Conservation (phyloP, 64 coral and sea anemone genomes). For the Montipora efflorescens region DNA sequence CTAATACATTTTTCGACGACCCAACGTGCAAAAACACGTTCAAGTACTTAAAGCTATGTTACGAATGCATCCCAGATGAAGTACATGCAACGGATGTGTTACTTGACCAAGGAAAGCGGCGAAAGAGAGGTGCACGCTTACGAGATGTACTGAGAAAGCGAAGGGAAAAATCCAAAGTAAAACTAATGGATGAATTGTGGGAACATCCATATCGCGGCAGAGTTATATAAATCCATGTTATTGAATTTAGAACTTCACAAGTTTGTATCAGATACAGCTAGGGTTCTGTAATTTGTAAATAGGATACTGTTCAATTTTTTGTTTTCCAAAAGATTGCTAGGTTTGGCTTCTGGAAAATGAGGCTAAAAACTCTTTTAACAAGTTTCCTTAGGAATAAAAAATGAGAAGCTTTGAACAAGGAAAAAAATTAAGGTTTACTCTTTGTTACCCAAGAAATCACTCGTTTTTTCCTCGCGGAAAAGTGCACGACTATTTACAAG, state of each 20-base stretch:
- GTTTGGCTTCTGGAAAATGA: background rate
- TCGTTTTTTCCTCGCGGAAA: background rate
- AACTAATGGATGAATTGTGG: slow-evolving; percentile 84
- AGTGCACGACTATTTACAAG: no score
- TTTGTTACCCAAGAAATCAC: background rate
- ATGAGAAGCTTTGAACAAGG: background rate
- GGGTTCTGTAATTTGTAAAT: slow-evolving; percentile 24
- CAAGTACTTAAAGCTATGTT: slow-evolving; percentile 96
- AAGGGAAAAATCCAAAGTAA: slow-evolving; percentile 80
- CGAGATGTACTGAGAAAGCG: slow-evolving; percentile 80
- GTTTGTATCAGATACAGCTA: background rate
- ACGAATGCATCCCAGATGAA: slow-evolving; percentile 93
- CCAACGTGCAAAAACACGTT: slow-evolving; percentile 95
- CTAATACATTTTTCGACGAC: slow-evolving; percentile 96
- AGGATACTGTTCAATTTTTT: background rate
- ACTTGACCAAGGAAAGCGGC: slow-evolving; percentile 77
- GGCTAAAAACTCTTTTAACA: no score
- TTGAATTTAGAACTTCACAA: background rate
- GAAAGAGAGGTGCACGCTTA: slow-evolving; percentile 92
- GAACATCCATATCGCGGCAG: slow-evolving; percentile 65
- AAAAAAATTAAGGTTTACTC: background rate
- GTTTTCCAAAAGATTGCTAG: no score
- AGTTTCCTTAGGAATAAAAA: background rate
- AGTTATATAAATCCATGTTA: slow-evolving; percentile 25
- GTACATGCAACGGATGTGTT: slow-evolving; percentile 86